Conservation (phyloP, 2,113 vertebrate species). For the Telmatochromis bifrenatus region DNA sequence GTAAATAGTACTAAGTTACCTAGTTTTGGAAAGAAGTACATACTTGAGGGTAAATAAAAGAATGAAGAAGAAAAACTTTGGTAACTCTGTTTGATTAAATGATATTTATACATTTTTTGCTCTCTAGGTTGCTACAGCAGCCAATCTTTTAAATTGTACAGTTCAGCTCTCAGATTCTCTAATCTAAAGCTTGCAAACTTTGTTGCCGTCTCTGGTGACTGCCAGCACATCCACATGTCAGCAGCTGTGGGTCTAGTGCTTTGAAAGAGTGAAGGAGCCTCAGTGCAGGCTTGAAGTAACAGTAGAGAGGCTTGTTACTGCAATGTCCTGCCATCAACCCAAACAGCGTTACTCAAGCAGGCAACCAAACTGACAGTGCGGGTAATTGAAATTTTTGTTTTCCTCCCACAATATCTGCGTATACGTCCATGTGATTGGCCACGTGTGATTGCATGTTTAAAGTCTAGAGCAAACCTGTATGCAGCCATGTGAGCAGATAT, state of each 20-base stretch:
- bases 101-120: background rate
- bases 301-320: constrained; percentile 22
- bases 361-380: constrained; percentile 6
- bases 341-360: background rate
- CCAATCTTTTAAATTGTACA: background rate
- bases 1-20: background rate
- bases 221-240: background rate
- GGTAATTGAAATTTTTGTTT: background rate
- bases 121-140: background rate
- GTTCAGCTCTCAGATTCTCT: background rate
- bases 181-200: background rate
- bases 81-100: background rate
- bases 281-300: background rate
- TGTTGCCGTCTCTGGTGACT: background rate
- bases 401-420: background rate
- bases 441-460: background rate
- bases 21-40: background rate
- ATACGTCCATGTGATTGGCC: background rate
- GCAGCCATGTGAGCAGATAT: background rate
- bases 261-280: background rate
- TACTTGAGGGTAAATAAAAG: background rate
- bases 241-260: background rate
- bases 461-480: background rate
- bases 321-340: background rate
- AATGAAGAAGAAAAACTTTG: accelerated